Base-by-base conservation (phyloP, 2,888 invertebrate species). In the Drosophila prostipennis region DNA sequence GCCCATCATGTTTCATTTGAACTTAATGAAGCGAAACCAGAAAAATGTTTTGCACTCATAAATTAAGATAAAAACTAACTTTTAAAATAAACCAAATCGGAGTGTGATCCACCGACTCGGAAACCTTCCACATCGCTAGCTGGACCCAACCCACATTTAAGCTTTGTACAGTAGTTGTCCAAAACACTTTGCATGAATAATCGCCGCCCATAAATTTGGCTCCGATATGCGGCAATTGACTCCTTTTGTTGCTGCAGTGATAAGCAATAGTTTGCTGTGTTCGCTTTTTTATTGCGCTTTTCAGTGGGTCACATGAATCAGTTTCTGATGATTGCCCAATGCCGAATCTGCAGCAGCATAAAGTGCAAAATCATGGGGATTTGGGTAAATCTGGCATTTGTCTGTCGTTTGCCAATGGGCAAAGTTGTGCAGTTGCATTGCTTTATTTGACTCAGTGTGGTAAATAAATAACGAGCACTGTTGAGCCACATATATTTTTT, bases 271-370 rank as follows among this genome's bases (percentile, higher is more conserved):
- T 69, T 71, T 29, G 52, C 19, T 29, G 10, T 45, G 60, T 42
- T 16, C 29, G 16, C 46, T 52, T 57, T 51, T 64, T 57, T 57
- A 37, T 46, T 49, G 64, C 53, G 23, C 36, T 43, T 55, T 74
- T 78, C 74, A 75, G 73, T 85, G 74, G 86, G 86, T 85, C 86
- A 85, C 63, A 71, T 80, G 74, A 72, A 78, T 80, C 78, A 77
- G 76, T 76, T 77, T 64, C 65, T 52, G 55, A 79, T 55, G 68
- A 74, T 79, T 80, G 77, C 70, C 61, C 75, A 81, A 81, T 56
- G 48, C 23, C 52, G 23, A 52, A 39, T 61, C 63, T 19, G 49
- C 63, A 63, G 37, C 63, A 6, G 63, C 61, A 37, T 10, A 80
- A 80, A 76, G 53, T 78, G 79, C 84, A 74, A 49, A 69, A 71